Percentiles rank a stretch among this genome's conserved stretches.
These are phyloP conservation scores for Drosophila parvula DNA, from an alignment of 1,140 invertebrate species.

Conservation along the genomic window DNA sequence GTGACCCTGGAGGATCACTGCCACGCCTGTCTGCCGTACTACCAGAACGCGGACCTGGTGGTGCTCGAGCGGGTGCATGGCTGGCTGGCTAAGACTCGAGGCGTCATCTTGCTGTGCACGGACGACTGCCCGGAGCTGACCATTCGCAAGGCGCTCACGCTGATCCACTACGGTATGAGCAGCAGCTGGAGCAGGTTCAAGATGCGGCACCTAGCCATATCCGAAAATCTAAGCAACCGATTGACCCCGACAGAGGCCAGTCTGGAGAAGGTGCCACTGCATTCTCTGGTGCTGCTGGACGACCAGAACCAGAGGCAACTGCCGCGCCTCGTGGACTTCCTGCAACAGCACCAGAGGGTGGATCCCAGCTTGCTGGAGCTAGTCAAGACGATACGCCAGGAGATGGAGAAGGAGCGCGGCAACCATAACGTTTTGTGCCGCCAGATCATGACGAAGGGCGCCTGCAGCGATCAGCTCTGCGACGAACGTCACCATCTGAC, in stretches of 20 bases:
- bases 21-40: conserved; percentile 49
- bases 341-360: conserved; percentile 42
- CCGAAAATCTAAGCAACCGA: conserved; percentile 29
- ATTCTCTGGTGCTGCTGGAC: conserved; percentile 51
- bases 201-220: conserved; percentile 38
- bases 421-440: conserved; percentile 11
- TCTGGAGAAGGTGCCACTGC: not conserved
- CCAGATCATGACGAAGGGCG: conserved; percentile 31
- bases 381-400: conserved; percentile 16
- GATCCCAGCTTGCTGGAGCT: conserved; percentile 30
- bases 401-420: conserved; percentile 5
- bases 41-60: conserved; percentile 23
- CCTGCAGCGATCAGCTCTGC: conserved; percentile 32
- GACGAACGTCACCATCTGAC: conserved; percentile 36
- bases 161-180: conserved; percentile 54
- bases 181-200: conserved; percentile 55
- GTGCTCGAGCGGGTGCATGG: conserved; percentile 22
- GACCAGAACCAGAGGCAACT: conserved; percentile 40
- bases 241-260: not conserved
- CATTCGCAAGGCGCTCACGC: conserved; percentile 38
- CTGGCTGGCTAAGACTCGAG: conserved; percentile 25
- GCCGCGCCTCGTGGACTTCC: conserved; percentile 58
- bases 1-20: not conserved
- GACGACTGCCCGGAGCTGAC: conserved; percentile 54
- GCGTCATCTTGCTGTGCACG: conserved; percentile 48